Percentiles rank a stretch among this genome's conserved stretches.
Conservation (phyloP, 2,113 vertebrate genomes). For the Lasiurus cinereus region DNA sequence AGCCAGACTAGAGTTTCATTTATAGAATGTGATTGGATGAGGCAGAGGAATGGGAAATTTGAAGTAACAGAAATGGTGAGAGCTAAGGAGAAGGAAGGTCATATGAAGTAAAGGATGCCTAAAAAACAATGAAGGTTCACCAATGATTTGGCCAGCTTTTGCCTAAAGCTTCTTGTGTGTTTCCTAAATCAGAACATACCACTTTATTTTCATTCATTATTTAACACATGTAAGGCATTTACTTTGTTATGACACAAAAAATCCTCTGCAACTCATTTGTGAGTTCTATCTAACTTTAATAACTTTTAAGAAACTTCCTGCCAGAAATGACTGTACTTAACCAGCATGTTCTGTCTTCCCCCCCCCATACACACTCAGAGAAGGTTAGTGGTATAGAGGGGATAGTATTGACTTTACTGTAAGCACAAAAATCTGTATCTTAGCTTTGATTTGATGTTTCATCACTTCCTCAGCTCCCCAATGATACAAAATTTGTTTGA, state of each 20-base stretch:
- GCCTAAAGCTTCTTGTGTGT: neutral
- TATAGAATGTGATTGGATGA: neutral
- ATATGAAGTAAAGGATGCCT: neutral
- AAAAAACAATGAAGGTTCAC: neutral
- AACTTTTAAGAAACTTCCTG: neutral
- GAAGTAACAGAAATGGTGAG: neutral
- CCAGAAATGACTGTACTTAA: neutral
- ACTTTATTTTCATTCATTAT: neutral
- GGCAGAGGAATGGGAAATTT: neutral
- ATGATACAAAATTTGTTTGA: neutral
- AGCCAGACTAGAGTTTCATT: neutral
- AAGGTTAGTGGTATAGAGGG: neutral
- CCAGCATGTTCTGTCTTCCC: neutral
- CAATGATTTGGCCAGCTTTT: neutral
- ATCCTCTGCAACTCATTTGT: neutral
- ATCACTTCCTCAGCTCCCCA: neutral
- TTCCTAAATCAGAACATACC: neutral
- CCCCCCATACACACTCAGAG: neutral
- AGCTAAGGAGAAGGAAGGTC: neutral
- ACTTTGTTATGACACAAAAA: neutral
- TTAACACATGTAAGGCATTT: neutral
- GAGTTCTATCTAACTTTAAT: neutral
- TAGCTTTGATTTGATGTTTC: slow-evolving; percentile 13
- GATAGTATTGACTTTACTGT: neutral
- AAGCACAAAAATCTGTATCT: neutral